These are phyloP conservation scores for Sarcophilus harrisii DNA, from an alignment of 2,797 vertebrate species.

Conservation along the genomic window DNA sequence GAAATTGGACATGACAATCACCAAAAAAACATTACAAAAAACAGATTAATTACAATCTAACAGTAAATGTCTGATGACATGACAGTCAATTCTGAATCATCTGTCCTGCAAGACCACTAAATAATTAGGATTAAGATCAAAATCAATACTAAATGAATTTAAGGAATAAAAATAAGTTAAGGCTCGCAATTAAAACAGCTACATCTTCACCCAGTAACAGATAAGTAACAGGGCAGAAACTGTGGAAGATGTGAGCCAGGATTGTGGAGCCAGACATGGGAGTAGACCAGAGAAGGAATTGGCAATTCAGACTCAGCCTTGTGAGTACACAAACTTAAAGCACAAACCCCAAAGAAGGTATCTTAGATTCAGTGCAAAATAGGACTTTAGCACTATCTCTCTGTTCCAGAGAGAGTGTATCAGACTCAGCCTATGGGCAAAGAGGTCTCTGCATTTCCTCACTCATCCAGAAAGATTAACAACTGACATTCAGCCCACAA, in stretches of 20 bases:
- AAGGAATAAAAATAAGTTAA: background rate
- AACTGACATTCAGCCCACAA: background rate
- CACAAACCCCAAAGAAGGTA: background rate
- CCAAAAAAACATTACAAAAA: background rate
- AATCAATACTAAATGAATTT: background rate
- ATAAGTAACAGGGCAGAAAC: background rate
- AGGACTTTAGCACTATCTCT: background rate
- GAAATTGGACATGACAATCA: background rate
- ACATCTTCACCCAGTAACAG: background rate
- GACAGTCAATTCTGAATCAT: background rate
- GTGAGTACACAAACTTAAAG: background rate
- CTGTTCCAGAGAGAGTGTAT: background rate
- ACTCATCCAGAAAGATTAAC: background rate
- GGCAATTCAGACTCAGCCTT: background rate
- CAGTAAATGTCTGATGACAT: background rate
- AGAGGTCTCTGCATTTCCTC: background rate
- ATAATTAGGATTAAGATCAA: background rate
- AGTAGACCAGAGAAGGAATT: background rate
- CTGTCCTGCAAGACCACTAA: background rate
- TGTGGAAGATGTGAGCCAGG: background rate
- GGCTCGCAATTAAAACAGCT: background rate
- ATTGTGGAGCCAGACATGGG: background rate
- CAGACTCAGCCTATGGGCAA: background rate
- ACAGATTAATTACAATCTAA: background rate
- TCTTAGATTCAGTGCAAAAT: background rate